phyloP scores from a whole-genome alignment of 2,797 vertebrate species.

The Pampus argenteus region DNA sequence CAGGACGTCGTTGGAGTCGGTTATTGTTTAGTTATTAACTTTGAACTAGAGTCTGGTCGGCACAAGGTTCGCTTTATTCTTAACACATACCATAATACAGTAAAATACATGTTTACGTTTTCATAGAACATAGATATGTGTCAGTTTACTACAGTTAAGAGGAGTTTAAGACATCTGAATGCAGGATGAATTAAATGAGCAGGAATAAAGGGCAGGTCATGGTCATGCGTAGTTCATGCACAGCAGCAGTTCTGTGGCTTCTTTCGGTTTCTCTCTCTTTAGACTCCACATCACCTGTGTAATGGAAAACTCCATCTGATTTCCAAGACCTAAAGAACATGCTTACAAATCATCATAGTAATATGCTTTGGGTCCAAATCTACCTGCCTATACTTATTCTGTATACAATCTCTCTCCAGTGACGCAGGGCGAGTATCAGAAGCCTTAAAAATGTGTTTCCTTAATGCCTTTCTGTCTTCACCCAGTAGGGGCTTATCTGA shows the following conservation, averaged over 20 bases:
- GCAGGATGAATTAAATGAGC: not conserved
- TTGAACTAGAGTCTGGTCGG: not conserved
- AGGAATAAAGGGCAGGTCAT: not conserved
- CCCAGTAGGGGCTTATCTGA: slow-evolving; percentile 58
- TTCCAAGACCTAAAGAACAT: not conserved
- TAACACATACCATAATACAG: not conserved
- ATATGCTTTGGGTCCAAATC: slow-evolving; percentile 4
- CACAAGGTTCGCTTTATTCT: not conserved
- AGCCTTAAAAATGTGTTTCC: slow-evolving; percentile 22
- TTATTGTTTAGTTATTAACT: not conserved
- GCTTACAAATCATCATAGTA: slow-evolving; percentile 8
- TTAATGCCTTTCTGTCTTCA: slow-evolving; percentile 49
- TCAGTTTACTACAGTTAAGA: not conserved
- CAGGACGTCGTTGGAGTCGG: no score
- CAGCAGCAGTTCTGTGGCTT: not conserved
- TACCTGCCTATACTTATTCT: slow-evolving; percentile 7
- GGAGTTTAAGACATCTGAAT: not conserved
- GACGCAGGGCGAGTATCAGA: slow-evolving; percentile 20
- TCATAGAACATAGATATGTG: not conserved
- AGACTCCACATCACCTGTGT: not conserved
- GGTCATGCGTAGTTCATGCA: not conserved
- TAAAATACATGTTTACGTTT: not conserved
- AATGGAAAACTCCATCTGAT: slow-evolving; percentile 1
- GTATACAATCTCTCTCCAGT: slow-evolving; percentile 4
- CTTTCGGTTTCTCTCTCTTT: not conserved